Evolutionary conservation across 2,797 vertebrate genomes (phyloP).

Genomic region (Prunella strophiata): DNA sequence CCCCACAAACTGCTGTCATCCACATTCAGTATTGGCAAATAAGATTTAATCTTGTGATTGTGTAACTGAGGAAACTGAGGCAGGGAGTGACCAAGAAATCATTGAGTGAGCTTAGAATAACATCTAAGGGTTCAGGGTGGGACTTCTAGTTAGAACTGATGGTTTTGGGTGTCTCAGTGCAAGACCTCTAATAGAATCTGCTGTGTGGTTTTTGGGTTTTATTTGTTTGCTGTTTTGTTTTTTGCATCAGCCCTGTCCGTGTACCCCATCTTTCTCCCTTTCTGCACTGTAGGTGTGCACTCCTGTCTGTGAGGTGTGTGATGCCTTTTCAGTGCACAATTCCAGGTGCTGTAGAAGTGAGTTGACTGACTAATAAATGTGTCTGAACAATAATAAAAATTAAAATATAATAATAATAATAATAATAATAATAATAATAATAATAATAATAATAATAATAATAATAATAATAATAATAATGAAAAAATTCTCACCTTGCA

Average conservation of each 20-base stretch:
- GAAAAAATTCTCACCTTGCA: not conserved
- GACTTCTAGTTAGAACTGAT: not conserved
- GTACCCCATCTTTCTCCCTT: fast-evolving
- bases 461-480: too few relatives aligned
- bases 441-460: too few relatives aligned
- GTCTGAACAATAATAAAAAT: too few relatives aligned
- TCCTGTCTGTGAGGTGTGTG: fast-evolving
- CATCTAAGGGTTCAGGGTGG: not conserved
- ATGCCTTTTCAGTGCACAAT: not conserved
- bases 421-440: too few relatives aligned
- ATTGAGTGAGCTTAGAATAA: not conserved
- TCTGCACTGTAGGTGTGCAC: not conserved
- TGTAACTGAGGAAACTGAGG: not conserved
- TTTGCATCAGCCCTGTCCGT: fast-evolving
- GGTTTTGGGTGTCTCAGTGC: not conserved
- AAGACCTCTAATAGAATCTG: not conserved
- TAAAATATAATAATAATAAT: too few relatives aligned
- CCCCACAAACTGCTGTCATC: not conserved
- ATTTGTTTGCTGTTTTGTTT: not conserved
- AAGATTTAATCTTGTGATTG: not conserved
- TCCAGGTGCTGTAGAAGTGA: not conserved
- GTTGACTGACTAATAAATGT: not conserved
- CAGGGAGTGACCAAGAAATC: not conserved
- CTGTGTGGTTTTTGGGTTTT: fast-evolving
- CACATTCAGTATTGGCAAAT: not conserved